These are phyloP conservation scores for Mimas tiliae DNA, from an alignment of 2,888 invertebrate species.

Conservation along the genomic window DNA sequence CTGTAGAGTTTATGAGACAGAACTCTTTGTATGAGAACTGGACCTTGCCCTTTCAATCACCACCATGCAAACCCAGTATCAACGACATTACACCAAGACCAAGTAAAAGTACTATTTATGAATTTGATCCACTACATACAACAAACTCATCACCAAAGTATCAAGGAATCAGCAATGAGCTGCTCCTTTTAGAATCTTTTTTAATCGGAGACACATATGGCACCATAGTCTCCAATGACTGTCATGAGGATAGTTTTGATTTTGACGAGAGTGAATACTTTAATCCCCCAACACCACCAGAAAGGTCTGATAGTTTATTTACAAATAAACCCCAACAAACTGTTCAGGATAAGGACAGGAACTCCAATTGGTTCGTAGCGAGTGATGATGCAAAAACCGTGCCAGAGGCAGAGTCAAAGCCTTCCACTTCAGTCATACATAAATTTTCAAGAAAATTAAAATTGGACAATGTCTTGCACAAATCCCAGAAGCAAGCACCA, in stretches of 20 bases:
- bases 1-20: constrained; percentile 60
- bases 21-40: constrained; percentile 76
- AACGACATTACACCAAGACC: constrained; percentile 43
- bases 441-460: constrained; percentile 76
- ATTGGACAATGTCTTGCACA: constrained; percentile 77
- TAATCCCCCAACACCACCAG: constrained; percentile 86
- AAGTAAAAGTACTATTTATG: constrained; percentile 87
- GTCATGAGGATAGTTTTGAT: constrained; percentile 63
- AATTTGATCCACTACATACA: constrained; percentile 88
- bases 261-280: constrained; percentile 73
- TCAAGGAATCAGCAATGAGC: constrained; percentile 84
- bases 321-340: constrained; percentile 41
- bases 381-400: constrained; percentile 45
- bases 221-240: constrained; percentile 79
- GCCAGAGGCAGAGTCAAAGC: constrained; percentile 53
- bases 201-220: constrained; percentile 89
- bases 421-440: constrained; percentile 64
- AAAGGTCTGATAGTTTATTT: constrained; percentile 87
- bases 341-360: constrained; percentile 61
- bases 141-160: constrained; percentile 52
- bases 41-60: constrained; percentile 57
- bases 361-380: constrained; percentile 73
- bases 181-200: constrained; percentile 87
- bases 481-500: constrained; percentile 48
- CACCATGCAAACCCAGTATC: constrained; percentile 30